Conservation (phyloP, 2,113 vertebrate species). For the Bos javanicus region DNA sequence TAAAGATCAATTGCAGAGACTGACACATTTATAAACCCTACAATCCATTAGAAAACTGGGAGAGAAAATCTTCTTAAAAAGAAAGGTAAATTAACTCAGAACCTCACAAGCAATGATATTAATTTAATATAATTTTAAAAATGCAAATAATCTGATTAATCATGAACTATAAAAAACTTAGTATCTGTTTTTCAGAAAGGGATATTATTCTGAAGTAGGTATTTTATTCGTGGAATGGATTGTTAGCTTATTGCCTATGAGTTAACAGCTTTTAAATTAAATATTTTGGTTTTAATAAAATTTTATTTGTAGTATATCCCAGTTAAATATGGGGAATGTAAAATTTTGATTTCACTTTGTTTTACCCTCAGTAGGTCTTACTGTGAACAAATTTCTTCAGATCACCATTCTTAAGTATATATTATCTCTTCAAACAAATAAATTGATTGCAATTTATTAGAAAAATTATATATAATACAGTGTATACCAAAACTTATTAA, state of each 20-base stretch:
- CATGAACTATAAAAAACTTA: neutral
- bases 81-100: neutral
- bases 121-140: neutral
- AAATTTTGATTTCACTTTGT: neutral
- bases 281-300: neutral
- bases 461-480: neutral
- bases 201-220: neutral
- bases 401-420: neutral
- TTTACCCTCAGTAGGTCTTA: neutral
- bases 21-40: neutral
- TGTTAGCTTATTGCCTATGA: neutral
- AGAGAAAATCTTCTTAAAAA: neutral
- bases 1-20: neutral
- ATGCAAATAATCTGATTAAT: neutral
- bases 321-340: neutral
- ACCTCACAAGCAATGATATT: neutral
- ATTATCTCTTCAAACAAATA: neutral
- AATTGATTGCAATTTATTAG: neutral
- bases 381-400: neutral
- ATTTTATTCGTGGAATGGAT: neutral
- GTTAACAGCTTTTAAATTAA: neutral
- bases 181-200: neutral
- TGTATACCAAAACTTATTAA: neutral
- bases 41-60: neutral
- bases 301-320: neutral